Conservation (phyloP, 2,113 vertebrate species). For the Carassius auratus region DNA sequence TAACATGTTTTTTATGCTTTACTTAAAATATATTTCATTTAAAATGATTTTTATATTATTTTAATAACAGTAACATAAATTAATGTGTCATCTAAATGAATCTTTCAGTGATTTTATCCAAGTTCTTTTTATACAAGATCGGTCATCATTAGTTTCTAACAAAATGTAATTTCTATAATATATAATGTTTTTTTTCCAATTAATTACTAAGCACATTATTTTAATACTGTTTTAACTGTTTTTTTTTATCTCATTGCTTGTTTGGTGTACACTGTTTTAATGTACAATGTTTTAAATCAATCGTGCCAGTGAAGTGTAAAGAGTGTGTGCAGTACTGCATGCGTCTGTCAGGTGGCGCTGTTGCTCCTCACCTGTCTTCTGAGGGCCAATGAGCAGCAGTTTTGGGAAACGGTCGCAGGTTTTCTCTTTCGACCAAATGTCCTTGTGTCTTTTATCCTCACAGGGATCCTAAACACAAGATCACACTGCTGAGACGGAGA, state of each 20-base stretch:
- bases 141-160: too few relatives aligned
- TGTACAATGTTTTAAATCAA: neutral
- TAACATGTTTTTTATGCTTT: neutral
- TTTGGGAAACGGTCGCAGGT: conserved; percentile 97
- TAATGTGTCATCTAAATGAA: too few relatives aligned
- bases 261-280: neutral
- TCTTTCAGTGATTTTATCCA: too few relatives aligned
- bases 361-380: conserved; percentile 88
- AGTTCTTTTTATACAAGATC: too few relatives aligned
- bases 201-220: neutral
- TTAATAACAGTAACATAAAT: neutral
- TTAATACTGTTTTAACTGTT: neutral
- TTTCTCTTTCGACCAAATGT: conserved; percentile 99
- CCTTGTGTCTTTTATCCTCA: conserved; percentile 97
- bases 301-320: neutral
- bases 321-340: neutral
- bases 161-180: too few relatives aligned
- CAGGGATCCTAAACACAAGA: conserved; percentile 87
- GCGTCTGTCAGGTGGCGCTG: conserved; percentile 59
- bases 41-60: too few relatives aligned
- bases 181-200: neutral
- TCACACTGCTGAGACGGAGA: conserved; percentile 8
- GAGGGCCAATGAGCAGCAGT: conserved; percentile 94
- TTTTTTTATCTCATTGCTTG: neutral
- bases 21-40: neutral